phyloP scores from a whole-genome alignment of 2,797 vertebrate genomes.

The Falco novaeseelandiae region DNA sequence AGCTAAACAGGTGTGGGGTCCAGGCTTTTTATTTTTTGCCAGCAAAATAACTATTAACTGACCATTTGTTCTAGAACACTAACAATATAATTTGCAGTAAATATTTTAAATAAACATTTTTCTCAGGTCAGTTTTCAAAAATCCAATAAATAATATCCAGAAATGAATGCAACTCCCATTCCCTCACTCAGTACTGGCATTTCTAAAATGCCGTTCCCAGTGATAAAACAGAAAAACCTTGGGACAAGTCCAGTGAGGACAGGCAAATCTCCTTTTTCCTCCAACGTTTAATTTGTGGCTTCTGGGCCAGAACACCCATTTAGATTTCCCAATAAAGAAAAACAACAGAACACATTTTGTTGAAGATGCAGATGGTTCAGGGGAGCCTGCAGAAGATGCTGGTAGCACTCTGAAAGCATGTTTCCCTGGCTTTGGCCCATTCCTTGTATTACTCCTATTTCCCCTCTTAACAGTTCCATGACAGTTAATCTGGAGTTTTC shows the following conservation, averaged over 20 bases:
- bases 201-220: slow-evolving; percentile 47
- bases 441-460: neutral
- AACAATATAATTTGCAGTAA: slow-evolving; percentile 5
- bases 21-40: slow-evolving; percentile 27
- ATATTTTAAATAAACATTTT: slow-evolving; percentile 38
- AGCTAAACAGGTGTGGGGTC: slow-evolving; percentile 38
- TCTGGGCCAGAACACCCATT: slow-evolving; percentile 12
- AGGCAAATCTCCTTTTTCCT: neutral
- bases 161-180: neutral
- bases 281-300: neutral
- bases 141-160: slow-evolving; percentile 9
- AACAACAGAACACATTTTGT: neutral
- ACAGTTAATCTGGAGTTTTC: neutral
- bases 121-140: slow-evolving; percentile 27
- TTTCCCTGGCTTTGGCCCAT: neutral
- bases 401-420: neutral
- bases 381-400: neutral
- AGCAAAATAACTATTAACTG: slow-evolving; percentile 24
- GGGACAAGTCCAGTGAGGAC: slow-evolving; percentile 1
- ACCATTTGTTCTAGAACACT: slow-evolving; percentile 38
- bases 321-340: neutral
- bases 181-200: slow-evolving; percentile 8
- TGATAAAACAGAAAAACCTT: slow-evolving; percentile 52
- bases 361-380: neutral
- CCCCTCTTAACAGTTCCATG: neutral